A percentile compares a stretch with the other conserved stretches of the same genome.
Conservation (phyloP, 2,113 vertebrate genomes). For the Irena cyanogastra region DNA sequence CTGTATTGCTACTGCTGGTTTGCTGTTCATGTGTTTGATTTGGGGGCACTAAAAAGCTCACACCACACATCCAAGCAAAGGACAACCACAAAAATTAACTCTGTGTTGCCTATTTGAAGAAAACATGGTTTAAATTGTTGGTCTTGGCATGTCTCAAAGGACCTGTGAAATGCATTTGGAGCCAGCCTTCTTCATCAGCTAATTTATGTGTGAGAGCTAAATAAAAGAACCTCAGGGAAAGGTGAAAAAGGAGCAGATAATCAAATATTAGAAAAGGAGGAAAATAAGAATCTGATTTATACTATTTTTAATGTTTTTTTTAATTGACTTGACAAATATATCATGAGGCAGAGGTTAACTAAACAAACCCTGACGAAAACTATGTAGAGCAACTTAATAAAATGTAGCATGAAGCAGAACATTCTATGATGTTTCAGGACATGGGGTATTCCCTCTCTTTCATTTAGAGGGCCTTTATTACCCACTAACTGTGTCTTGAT, state of each 20-base stretch:
- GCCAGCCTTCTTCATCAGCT: slow-evolving; percentile 26
- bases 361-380: slow-evolving; percentile 26
- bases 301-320: not conserved
- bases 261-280: not conserved
- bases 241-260: slow-evolving; percentile 34
- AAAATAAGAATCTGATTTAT: slow-evolving; percentile 37
- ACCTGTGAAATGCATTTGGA: slow-evolving; percentile 3
- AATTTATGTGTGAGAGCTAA: slow-evolving; percentile 17
- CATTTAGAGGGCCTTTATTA: slow-evolving; percentile 46
- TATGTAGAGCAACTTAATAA: not conserved
- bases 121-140: not conserved
- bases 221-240: not conserved
- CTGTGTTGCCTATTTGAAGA: not conserved
- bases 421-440: slow-evolving; percentile 22
- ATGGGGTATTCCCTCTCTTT: slow-evolving; percentile 7
- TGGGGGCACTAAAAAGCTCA: not conserved
- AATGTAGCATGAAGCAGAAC: slow-evolving; percentile 45
- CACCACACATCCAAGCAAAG: not conserved
- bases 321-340: slow-evolving; percentile 37
- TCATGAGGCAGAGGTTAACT: slow-evolving; percentile 19
- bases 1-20: not conserved
- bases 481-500: not conserved
- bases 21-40: not conserved
- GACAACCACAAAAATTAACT: not conserved
- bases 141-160: not conserved